Evolutionary conservation across 1,140 invertebrate species (phyloP), one percentile per base, ranked within the genome.

Genomic region (Drosophila obscura): DNA sequence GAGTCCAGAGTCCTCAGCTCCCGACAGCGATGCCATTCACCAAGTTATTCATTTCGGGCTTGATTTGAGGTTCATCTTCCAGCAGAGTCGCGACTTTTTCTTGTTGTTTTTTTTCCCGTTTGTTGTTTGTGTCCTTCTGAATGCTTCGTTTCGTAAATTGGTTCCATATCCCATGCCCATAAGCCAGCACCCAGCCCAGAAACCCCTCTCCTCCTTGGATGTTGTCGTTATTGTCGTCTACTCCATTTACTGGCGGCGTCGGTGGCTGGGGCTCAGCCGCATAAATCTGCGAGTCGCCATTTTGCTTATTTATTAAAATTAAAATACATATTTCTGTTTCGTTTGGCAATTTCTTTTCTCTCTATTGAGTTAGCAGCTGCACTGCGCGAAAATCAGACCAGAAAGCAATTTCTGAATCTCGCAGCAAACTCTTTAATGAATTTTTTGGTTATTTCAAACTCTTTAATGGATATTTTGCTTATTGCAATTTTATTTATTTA

Each of bases 241-340:
- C 73, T 68, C 57, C 57, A 71, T 67, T 85, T 85, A 77, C 81
- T 77, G 81, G 63, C 58, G 64, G 48, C 63, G 59, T 39, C 65
- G 72, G 16, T 55, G 72, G 11, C 35, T 13, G 31, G 31, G 31
- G 48, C 64, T 85, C 52, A 58, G 72, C 51, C 67, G 52, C 73
- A 85, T 84, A 84, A 85, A 85, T 84, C 81, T 85, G 58, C 46
- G 41, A 53, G 74, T 60, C 79, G 71, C 83, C 83, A 82, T 88
- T 88, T 82, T 73, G 74, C 79, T 87, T 88, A 73, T 87, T 87
- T 87, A 87, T 87, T 76, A 82, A 88, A 88, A 87, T 87, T 85
- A 87, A 88, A 87, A 87, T 88, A 61, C 66, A 85, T 77, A 81
- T 69, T 66, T 76, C 43, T 61, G 62, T 61, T 65, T 65, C 45